phyloP scores from a whole-genome alignment of 37 sponge, comb jelly and placozoan species.

The Eunapius fragilis region DNA sequence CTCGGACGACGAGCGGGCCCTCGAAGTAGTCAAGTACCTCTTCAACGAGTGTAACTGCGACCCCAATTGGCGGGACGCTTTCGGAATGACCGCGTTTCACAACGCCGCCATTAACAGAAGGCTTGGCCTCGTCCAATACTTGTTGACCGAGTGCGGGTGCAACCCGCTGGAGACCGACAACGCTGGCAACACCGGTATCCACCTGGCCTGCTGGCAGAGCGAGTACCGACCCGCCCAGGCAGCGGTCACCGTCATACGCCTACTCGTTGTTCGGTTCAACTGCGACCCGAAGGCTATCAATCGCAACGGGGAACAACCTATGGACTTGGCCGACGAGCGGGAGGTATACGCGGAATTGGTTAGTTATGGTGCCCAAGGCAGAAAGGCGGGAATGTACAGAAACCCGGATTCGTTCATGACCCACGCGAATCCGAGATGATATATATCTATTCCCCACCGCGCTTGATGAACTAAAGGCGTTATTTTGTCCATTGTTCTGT shows the following conservation, averaged over 20 bases:
- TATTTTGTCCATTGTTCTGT: neutral
- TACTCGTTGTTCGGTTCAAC: neutral
- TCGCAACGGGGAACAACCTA: neutral
- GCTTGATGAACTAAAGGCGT: neutral
- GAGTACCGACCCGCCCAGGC: neutral
- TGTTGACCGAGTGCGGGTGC: neutral
- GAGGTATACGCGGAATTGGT: neutral
- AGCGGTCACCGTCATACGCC: neutral
- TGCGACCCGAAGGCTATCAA: neutral
- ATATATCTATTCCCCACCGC: neutral
- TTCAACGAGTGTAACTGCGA: neutral
- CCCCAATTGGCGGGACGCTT: neutral
- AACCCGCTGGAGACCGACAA: neutral
- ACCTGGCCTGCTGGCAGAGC: neutral
- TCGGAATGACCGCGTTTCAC: neutral
- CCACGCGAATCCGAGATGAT: neutral
- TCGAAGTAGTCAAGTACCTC: neutral
- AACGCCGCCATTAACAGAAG: neutral
- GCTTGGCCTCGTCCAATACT: neutral
- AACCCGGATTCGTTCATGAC: neutral
- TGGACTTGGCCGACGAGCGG: neutral
- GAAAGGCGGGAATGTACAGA: neutral
- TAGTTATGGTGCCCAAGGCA: neutral
- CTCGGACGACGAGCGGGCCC: neutral
- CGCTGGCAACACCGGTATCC: neutral